phyloP scores from a whole-genome alignment of 2,888 invertebrate species.

The Amphipyra tragopoginis region DNA sequence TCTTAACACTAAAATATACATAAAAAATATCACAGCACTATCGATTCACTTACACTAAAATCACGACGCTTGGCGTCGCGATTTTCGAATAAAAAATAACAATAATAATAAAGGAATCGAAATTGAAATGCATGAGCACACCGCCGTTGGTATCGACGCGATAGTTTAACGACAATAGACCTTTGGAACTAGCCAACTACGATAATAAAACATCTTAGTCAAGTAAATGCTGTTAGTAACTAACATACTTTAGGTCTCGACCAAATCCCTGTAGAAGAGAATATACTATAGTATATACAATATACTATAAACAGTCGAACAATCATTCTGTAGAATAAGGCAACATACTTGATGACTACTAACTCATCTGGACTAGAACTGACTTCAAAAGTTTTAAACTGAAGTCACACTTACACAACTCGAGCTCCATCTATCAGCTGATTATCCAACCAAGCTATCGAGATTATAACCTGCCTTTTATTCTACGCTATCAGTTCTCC shows the following conservation, averaged over 20 bases:
- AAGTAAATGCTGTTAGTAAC: conserved; percentile 31
- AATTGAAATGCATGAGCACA: conserved; percentile 79
- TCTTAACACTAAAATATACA: conserved; percentile 86
- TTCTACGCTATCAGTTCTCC: conserved; percentile 23
- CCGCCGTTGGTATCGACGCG: conserved; percentile 65
- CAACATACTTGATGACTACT: conserved; percentile 45
- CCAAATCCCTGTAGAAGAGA: conserved; percentile 43
- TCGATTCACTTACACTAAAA: conserved; percentile 89
- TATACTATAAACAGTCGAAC: conserved; percentile 29
- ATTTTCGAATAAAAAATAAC: conserved; percentile 72
- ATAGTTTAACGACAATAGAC: conserved; percentile 15
- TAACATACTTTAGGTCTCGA: conserved; percentile 33
- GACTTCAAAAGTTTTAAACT: conserved; percentile 26
- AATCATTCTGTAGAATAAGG: conserved; percentile 28
- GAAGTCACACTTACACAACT: conserved; percentile 28
- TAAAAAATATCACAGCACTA: conserved; percentile 90
- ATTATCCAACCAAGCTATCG: conserved; percentile 12
- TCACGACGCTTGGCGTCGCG: conserved; percentile 82
- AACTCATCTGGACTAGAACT: conserved; percentile 48
- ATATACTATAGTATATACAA: conserved; percentile 5
- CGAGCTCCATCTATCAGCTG: conserved; percentile 26
- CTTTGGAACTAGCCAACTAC: conserved; percentile 21
- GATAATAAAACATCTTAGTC: conserved; percentile 8
- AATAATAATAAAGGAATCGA: conserved; percentile 83
- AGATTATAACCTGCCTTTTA: conserved; percentile 22